phyloP scores from a whole-genome alignment of 2,888 invertebrate genomes.

The Tipula vernalis region DNA sequence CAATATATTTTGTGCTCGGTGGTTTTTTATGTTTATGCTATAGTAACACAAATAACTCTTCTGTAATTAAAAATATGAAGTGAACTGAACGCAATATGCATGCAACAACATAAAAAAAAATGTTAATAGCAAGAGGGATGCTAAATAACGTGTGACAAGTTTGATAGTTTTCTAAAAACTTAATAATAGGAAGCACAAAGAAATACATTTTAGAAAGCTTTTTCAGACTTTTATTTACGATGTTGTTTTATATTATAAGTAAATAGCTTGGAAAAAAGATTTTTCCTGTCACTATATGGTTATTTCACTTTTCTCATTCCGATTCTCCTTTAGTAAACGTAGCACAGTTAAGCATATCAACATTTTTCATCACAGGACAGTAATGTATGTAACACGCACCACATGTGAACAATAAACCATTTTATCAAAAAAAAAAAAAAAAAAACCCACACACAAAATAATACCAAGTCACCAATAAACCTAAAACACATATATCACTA shows the following conservation, averaged over 20 bases:
- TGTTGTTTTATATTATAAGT: not conserved
- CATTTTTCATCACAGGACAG: not conserved
- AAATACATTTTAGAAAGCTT: not conserved
- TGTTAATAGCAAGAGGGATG: not conserved
- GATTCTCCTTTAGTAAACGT: not conserved
- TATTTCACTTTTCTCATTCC: not conserved
- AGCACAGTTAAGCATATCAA: no score
- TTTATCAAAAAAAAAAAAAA: not conserved
- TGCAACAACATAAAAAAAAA: not conserved
- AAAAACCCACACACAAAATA: not conserved
- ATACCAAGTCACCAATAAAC: not conserved
- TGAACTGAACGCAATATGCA: not conserved
- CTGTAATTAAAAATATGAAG: not conserved
- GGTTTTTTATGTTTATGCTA: not conserved
- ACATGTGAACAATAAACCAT: not conserved
- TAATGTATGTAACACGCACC: not conserved
- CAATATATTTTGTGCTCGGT: not conserved
- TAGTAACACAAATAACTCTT: not conserved
- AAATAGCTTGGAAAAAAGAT: not conserved
- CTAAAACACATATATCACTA: not conserved
- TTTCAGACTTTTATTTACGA: not conserved
- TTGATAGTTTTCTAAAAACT: not conserved
- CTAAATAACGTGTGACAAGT: not conserved
- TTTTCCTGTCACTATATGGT: not conserved
- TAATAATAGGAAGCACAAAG: not conserved